A percentile compares a stretch with the other conserved stretches of the same genome.
phyloP scores from a whole-genome alignment of 2,113 vertebrate genomes.

The Phalacrocorax brasilianus region DNA sequence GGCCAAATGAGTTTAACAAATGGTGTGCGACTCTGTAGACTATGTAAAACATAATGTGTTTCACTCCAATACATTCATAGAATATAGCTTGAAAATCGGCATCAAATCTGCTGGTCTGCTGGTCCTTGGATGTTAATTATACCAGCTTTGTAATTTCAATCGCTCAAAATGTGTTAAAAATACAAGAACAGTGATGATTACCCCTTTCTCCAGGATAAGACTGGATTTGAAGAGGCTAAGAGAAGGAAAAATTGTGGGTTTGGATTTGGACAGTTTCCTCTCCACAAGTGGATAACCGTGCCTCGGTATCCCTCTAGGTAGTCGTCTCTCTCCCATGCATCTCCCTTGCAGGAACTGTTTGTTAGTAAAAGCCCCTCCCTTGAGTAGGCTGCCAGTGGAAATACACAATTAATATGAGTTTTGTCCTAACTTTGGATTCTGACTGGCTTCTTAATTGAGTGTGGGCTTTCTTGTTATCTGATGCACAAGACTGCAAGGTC shows the following conservation, averaged over 20 bases:
- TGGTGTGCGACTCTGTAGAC: no score
- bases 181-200: background rate
- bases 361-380: background rate
- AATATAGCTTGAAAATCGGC: background rate
- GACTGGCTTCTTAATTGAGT: background rate
- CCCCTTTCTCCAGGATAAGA: background rate
- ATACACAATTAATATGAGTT: background rate
- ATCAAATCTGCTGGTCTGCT: background rate
- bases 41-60: background rate
- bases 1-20: background rate
- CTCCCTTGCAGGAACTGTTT: background rate
- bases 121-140: background rate
- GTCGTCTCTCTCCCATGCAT: background rate
- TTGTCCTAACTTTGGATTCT: background rate
- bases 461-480: background rate
- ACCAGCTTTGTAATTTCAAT: background rate
- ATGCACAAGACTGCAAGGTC: background rate
- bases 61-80: background rate
- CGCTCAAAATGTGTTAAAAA: background rate
- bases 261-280: background rate
- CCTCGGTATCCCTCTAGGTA: background rate
- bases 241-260: background rate
- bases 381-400: background rate
- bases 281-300: background rate
- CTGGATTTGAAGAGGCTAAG: background rate